Evolutionary conservation across 2,888 invertebrate species (phyloP).

Genomic region (Melanotus villosus): DNA sequence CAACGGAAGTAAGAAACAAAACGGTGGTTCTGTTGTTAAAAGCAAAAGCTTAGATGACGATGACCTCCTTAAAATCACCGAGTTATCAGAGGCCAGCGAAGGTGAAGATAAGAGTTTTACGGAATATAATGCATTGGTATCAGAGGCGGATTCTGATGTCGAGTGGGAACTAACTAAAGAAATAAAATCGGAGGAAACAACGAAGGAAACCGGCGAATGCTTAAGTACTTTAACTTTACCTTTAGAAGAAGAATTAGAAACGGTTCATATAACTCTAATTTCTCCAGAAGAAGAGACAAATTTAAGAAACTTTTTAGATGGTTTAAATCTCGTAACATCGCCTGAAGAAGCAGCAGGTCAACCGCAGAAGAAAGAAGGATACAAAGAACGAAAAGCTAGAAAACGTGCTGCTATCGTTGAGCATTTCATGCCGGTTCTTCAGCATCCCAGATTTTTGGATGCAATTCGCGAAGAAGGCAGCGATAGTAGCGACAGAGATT

Average conservation of each 20-base stretch:
- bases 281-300: slow-evolving; percentile 74
- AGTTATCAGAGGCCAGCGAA: slow-evolving; percentile 60
- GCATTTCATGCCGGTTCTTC: slow-evolving; percentile 72
- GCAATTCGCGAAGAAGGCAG: slow-evolving; percentile 86
- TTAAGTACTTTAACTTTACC: slow-evolving; percentile 68
- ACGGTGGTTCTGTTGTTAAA: slow-evolving; percentile 54
- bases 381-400: slow-evolving; percentile 68
- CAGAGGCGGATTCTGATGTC: slow-evolving; percentile 76
- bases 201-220: slow-evolving; percentile 62
- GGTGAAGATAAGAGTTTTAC: slow-evolving; percentile 63
- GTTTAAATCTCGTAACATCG: slow-evolving; percentile 72
- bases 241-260: slow-evolving; percentile 61
- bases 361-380: slow-evolving; percentile 55
- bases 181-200: slow-evolving; percentile 59
- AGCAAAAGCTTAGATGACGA: slow-evolving; percentile 66
- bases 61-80: slow-evolving; percentile 65
- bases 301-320: slow-evolving; percentile 72
- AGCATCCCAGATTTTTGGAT: slow-evolving; percentile 79
- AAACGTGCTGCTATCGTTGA: slow-evolving; percentile 72
- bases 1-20: slow-evolving; percentile 34
- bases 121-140: slow-evolving; percentile 71
- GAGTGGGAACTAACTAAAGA: slow-evolving; percentile 73
- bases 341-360: slow-evolving; percentile 64
- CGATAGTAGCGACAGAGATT: slow-evolving; percentile 72
- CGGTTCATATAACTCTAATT: slow-evolving; percentile 60